Base-by-base conservation (phyloP, 2,888 invertebrate genomes). In the Ditylenchus weischeri region DNA sequence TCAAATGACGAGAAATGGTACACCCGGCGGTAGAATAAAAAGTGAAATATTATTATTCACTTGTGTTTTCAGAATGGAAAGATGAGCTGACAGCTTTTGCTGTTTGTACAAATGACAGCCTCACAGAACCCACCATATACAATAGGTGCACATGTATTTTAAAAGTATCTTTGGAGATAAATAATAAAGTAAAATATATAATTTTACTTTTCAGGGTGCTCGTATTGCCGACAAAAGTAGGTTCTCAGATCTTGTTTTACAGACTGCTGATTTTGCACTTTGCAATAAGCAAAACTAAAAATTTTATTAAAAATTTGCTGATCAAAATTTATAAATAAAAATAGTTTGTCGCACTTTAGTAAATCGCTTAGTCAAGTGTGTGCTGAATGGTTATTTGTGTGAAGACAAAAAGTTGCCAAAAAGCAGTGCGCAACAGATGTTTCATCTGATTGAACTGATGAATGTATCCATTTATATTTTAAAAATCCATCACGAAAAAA, bases 301-400 rank as follows among this genome's bases (percentile, higher is more conserved):
- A 4, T 29, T 29, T 29, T 29, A 29, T 29, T 4, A 29, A 29
- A 5, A 5, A 2, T 29, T 2, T 29, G 29, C 2, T 29, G 3
- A 29, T 29, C 29, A 29, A 29, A 5, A 29, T 29, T 4, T 29
- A 29, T 29, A 29, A 5, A 6, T 43, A 43, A 43, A 43, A 43
- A 15, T 43, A 13, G 15, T 43, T 43, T 43, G 11, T 43, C 43
- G 11, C 43, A 29, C 29, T 29, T 29, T 29, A 43, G 43, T 90
- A 43, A 88, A 88, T 78, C 87, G 87, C 69, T 82, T 87, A 19
- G 85, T 88, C 49, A 86, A 87, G 69, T 85, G 86, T 0, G 80
- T 90, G 13, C 88, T 89, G 64, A 89, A 89, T 81, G 85, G 90
- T 36, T 90, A 90, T 83, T 86, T 88, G 21, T 64, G 65, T 51